These are phyloP conservation scores for Seriola quinqueradiata DNA, from an alignment of 2,113 vertebrate species.

Conservation along the genomic window DNA sequence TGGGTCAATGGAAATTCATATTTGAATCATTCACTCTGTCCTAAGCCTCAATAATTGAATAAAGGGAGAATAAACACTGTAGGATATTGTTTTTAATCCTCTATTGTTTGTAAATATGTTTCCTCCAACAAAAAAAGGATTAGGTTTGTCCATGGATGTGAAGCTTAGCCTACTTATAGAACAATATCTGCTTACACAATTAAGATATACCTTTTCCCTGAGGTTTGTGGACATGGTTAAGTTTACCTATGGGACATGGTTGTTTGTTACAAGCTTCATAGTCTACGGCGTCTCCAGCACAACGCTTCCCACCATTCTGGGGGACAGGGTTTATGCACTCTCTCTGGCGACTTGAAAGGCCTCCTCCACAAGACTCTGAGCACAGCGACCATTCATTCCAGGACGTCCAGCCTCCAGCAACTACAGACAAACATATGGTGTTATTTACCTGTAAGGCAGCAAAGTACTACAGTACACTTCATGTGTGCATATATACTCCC, in stretches of 20 bases:
- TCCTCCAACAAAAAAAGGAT: constrained; percentile 25
- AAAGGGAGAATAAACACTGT: constrained; percentile 25
- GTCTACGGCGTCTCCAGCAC: constrained; percentile 88
- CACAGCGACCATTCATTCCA: constrained; percentile 95
- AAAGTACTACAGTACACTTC: background rate
- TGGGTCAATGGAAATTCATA: background rate
- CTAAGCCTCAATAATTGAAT: constrained; percentile 11
- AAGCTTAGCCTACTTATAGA: constrained; percentile 17
- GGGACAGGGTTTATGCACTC: constrained; percentile 91
- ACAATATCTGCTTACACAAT: constrained; percentile 22
- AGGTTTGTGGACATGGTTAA: background rate
- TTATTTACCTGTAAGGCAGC: background rate
- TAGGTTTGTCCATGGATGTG: background rate
- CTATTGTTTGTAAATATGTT: constrained; percentile 34
- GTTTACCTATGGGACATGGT: constrained; percentile 88
- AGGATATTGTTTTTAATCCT: constrained; percentile 30
- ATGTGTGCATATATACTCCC: background rate
- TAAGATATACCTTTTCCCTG: background rate
- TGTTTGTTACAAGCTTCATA: constrained; percentile 91
- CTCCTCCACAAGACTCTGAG: constrained; percentile 91
- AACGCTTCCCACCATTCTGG: constrained; percentile 89
- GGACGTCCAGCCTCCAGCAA: constrained; percentile 93
- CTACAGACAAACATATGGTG: constrained; percentile 72
- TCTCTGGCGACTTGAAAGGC: constrained; percentile 89
- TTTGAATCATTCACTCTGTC: constrained; percentile 10